Evolutionary conservation across 2,888 invertebrate species (phyloP), one percentile per base, ranked within the genome.

Genomic region (Epistrophe eligans): DNA sequence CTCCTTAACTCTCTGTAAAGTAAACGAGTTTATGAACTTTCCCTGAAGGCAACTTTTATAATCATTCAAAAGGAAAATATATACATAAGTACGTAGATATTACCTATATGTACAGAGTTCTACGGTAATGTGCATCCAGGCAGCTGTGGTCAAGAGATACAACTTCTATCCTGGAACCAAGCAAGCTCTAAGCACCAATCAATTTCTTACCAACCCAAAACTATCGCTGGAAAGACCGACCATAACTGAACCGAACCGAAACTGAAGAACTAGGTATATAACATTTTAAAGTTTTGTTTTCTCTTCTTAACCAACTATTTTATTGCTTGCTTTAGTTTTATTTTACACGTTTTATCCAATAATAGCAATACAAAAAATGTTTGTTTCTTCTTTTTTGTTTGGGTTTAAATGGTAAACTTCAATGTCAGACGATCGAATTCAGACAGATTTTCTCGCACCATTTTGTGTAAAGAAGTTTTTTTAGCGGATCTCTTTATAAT

Each of bases 21-120:
- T 73, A 73, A 79, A 73, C 77, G 60, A 77, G 67, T 55, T 77
- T 60, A 40, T 43, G 28, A 77, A 83, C 48, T 58, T 38, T 24
- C n/a, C 64, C 48, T 15, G 35, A 38, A 70, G 13, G 70, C 11
- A 58, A 57, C 55, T 71, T 67, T 64, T 57, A 57, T 57, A 71
- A 77, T 62, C 24, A 71, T 62, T 35, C 43, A 71, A 62, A 48
- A 19, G 32, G 32, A 55, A 73, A 62, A 24, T 11, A 43, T 8
- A 24, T 24, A 24, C n/a, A n/a, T n/a, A n/a, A n/a, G n/a, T n/a
- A n/a, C n/a, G n/a, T n/a, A n/a, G n/a, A n/a, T n/a, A n/a, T n/a
- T n/a, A n/a, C n/a, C n/a, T n/a, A n/a, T n/a, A 24, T 3, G 3
- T 24, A 24, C 24, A 24, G 1, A 28, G 45, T 57, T 45, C 66